Evolutionary conservation across 1,140 invertebrate genomes (phyloP), one percentile per base, ranked within the genome.

Genomic region (Drosophila sechellia): DNA sequence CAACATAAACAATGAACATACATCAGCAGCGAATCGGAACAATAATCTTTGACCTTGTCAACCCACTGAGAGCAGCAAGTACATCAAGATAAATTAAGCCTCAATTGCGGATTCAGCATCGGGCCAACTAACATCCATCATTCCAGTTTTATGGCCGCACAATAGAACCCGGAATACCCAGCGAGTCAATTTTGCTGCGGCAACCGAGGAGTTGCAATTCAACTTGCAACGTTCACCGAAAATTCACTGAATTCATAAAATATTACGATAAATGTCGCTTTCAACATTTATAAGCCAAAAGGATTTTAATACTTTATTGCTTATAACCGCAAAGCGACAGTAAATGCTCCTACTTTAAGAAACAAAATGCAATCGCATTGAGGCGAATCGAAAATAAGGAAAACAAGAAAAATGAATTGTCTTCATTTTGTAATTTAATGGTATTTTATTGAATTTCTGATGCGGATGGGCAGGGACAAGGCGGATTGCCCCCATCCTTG

Each of bases 351-450:
- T 84, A 77, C 80, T 83, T 79, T 71, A 73, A 64, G 76, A 76
- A 71, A 85, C 80, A 83, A 86, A 90, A 83, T 77, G 70, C 55
- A 63, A 69, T 56, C 54, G 43, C 50, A 55, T 8, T 3, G 42
- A 39, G 27, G 35, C 34, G 58, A 68, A 61, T 75, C 46, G n/a
- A 54, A 59, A 73, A 58, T 60, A 68, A 39, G 35, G 57, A 56
- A 60, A 56, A 31, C 39, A 56, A 55, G 34, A 59, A 59, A 87
- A 87, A 79, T 80, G 84, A 89, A 89, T 90, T 86, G 87, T 90
- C 87, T 90, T 90, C 87, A 90, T 90, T 90, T 90, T 90, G 77
- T 90, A 90, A 90, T 90, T 86, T 90, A 90, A 90, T 90, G 87
- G 81, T 90, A 90, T 90, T 90, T 90, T 86, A 90, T 86, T 90